Evolutionary conservation across 2,888 invertebrate species (phyloP), one percentile per base, ranked within the genome.

Genomic region (Stenurella melanura): DNA sequence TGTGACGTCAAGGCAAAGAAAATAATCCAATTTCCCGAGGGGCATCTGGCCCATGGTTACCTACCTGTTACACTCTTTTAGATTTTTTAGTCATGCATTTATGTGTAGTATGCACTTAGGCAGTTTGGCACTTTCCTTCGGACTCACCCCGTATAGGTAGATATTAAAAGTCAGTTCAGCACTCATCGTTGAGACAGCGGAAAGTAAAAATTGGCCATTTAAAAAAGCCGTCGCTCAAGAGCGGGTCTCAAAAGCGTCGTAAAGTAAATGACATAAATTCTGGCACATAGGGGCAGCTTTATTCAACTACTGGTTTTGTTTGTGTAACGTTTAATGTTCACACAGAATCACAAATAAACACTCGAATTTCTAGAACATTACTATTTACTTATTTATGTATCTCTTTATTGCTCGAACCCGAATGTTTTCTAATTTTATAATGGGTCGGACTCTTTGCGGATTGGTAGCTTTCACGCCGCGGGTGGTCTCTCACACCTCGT

Each of bases 321-420:
- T 87, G 86, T 87, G 85, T 87, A 85, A 85, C 84, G 83, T 84
- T 86, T 85, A 86, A 88, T 87, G 88, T 87, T 87, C 87, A 86
- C 87, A 84, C 86, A 84, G 85, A 85, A 87, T 88, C 87, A 88
- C 88, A 89, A 89, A 89, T 88, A 89, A 89, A 89, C 89, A 89
- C 89, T 88, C 87, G 88, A 86, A 86, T 88, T 89, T 89, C 89
- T 88, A 87, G 89, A 87, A 88, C 88, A 87, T 87, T 87, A 87
- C 86, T 88, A 88, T 89, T 89, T 88, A 88, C 87, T 88, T 89
- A 88, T 89, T 89, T 89, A 86, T 86, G 85, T 80, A 73, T 85
- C 84, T 83, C 87, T 88, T 89, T 89, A 88, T 88, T 87, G 86
- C 87, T 82, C 78, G 80, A 77, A 83, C 81, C 84, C 83, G 83